Conservation (phyloP, 2,888 invertebrate species). For the Candidula unifasciata region DNA sequence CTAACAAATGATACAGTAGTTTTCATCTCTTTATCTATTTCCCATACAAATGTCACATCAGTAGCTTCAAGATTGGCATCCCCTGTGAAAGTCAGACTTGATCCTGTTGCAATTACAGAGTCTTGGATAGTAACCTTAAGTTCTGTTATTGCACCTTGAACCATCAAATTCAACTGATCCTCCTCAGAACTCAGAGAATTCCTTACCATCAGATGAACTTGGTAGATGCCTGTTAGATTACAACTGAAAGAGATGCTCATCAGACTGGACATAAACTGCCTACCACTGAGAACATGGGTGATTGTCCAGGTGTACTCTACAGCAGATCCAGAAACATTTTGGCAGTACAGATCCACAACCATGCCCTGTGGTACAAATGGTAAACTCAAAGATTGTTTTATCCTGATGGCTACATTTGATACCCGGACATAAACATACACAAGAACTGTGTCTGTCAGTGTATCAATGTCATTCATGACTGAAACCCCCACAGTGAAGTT, state of each 20-base stretch:
- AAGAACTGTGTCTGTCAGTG: constrained; percentile 20
- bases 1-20: background rate
- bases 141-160: constrained; percentile 54
- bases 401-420: constrained; percentile 31
- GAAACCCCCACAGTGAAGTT: constrained; percentile 34
- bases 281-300: constrained; percentile 24
- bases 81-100: constrained; percentile 55
- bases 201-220: constrained; percentile 40
- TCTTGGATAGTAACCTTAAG: constrained; percentile 55
- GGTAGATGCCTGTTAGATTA: constrained; percentile 46
- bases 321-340: constrained; percentile 57
- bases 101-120: constrained; percentile 56
- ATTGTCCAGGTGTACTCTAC: constrained; percentile 56
- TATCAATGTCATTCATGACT: constrained; percentile 42
- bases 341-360: constrained; percentile 52
- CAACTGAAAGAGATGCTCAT: constrained; percentile 51
- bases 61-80: constrained; percentile 59
- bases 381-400: constrained; percentile 49
- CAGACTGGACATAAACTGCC: constrained; percentile 35
- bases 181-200: constrained; percentile 43
- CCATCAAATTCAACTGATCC: constrained; percentile 54
- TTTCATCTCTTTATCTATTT: constrained; percentile 45
- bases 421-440: constrained; percentile 55
- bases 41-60: constrained; percentile 59
- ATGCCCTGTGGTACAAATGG: constrained; percentile 51